phyloP scores from a whole-genome alignment of 2,797 vertebrate genomes.

The Anisognathus igniventris region DNA sequence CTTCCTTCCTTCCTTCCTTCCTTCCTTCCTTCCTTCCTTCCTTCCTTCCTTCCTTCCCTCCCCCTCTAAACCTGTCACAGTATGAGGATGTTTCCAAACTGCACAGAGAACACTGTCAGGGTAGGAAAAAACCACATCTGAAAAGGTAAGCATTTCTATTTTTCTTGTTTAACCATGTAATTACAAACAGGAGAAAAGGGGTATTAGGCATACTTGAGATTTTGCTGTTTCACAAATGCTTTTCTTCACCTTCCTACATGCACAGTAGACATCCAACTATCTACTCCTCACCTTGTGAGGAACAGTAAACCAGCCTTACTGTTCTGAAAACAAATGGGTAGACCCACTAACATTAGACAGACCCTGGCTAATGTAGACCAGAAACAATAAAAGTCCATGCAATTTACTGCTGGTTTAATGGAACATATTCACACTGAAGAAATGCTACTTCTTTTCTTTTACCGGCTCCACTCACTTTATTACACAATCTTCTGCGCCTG shows the following conservation, averaged over 20 bases:
- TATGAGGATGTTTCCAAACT: not conserved
- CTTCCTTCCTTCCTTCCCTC: too few relatives aligned
- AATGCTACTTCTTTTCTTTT: not conserved
- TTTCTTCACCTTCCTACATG: not conserved
- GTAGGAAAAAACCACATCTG: not conserved
- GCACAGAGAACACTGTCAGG: not conserved
- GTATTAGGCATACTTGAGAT: not conserved
- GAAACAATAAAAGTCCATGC: not conserved
- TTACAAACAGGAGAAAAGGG: not conserved
- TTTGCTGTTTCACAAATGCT: not conserved
- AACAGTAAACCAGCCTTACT: not conserved
- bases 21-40: too few relatives aligned
- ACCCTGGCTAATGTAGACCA: not conserved
- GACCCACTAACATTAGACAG: not conserved
- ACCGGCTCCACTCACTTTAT: not conserved
- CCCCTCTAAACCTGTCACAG: not conserved
- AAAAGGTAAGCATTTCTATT: not conserved
- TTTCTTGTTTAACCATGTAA: not conserved
- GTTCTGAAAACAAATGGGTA: not conserved
- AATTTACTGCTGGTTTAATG: slow-evolving; percentile 24
- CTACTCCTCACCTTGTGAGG: not conserved
- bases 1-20: too few relatives aligned
- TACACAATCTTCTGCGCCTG: not conserved
- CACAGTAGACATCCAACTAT: not conserved
- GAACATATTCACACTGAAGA: slow-evolving; percentile 9